Conservation (phyloP, 2,113 vertebrate species). For the Carassius carassius region DNA sequence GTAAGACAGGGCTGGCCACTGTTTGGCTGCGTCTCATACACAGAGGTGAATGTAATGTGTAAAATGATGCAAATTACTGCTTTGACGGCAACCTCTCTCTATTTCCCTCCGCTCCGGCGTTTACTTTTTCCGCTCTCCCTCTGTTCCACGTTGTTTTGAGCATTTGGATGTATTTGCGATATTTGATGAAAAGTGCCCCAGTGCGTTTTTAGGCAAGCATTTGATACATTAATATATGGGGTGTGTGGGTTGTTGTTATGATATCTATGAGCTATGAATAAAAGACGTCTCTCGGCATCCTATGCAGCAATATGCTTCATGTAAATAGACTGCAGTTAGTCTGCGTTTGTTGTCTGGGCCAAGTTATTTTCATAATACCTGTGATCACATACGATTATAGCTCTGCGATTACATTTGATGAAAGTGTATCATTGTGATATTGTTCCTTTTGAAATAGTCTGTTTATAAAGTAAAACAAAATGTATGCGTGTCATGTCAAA, state of each 20-base stretch:
- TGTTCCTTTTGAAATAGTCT: conserved; percentile 34
- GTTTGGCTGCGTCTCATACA: conserved; percentile 68
- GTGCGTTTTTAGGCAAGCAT: conserved; percentile 54
- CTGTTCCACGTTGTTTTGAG: conserved; percentile 52
- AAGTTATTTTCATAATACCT: conserved; percentile 53
- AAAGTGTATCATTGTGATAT: conserved; percentile 29
- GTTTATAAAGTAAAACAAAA: conserved; percentile 30
- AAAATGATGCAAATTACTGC: conserved; percentile 80
- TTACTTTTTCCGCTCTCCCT: conserved; percentile 27
- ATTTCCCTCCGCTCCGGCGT: conserved; percentile 51
- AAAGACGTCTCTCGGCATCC: conserved; percentile 27
- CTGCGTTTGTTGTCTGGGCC: conserved; percentile 41
- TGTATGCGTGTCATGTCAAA: conserved; percentile 9
- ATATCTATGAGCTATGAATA: conserved; percentile 51
- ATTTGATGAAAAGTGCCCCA: conserved; percentile 46
- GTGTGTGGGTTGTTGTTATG: conserved; percentile 55
- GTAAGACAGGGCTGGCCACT: conserved; percentile 70
- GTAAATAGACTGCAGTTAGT: conserved; percentile 45
- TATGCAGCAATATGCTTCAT: conserved; percentile 24
- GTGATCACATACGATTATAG: conserved; percentile 43
- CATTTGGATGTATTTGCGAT: conserved; percentile 51
- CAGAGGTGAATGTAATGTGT: conserved; percentile 73
- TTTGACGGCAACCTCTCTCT: conserved; percentile 65
- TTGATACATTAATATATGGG: conserved; percentile 56
- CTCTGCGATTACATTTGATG: conserved; percentile 50